phyloP scores from a whole-genome alignment of 92 coral and sea anemone species.

The Phenganax stokvisi region DNA sequence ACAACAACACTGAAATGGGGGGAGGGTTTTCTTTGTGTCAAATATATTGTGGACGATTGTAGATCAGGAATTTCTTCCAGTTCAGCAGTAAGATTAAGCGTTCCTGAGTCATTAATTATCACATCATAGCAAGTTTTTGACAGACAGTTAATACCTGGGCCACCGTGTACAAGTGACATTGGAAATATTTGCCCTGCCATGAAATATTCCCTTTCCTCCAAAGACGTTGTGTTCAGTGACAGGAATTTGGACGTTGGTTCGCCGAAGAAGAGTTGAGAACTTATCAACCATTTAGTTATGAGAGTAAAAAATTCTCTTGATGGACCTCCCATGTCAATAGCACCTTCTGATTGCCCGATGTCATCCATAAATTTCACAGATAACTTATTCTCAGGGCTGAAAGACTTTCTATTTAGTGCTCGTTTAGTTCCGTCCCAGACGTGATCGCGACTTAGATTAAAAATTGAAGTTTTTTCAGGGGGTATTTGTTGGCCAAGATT shows the following conservation, averaged over 20 bases:
- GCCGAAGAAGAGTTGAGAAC: slow-evolving; percentile 34
- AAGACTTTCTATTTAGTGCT: slow-evolving; percentile 42
- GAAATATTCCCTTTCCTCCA: slow-evolving; percentile 37
- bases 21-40: too few relatives aligned
- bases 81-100: slow-evolving; percentile 14
- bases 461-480: slow-evolving; percentile 25
- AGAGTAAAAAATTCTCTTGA: slow-evolving; percentile 36
- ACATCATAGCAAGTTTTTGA: not conserved
- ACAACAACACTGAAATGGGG: too few relatives aligned
- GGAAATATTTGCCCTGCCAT: slow-evolving; percentile 51
- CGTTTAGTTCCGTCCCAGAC: slow-evolving; percentile 43
- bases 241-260: slow-evolving; percentile 22
- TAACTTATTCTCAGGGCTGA: slow-evolving; percentile 30
- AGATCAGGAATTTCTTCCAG: slow-evolving; percentile 42
- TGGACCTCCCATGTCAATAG: slow-evolving; percentile 36
- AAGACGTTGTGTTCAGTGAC: slow-evolving; percentile 18
- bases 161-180: slow-evolving; percentile 47
- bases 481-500: slow-evolving; percentile 22
- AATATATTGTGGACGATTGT: too few relatives aligned
- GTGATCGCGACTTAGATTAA: slow-evolving; percentile 42
- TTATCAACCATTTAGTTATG: slow-evolving; percentile 23
- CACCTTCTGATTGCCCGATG: slow-evolving; percentile 37
- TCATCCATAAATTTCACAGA: slow-evolving; percentile 40
- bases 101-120: slow-evolving; percentile 13
- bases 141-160: slow-evolving; percentile 23